These are phyloP conservation scores for Arenaria interpres DNA, from an alignment of 2,113 vertebrate genomes.

Conservation along the genomic window DNA sequence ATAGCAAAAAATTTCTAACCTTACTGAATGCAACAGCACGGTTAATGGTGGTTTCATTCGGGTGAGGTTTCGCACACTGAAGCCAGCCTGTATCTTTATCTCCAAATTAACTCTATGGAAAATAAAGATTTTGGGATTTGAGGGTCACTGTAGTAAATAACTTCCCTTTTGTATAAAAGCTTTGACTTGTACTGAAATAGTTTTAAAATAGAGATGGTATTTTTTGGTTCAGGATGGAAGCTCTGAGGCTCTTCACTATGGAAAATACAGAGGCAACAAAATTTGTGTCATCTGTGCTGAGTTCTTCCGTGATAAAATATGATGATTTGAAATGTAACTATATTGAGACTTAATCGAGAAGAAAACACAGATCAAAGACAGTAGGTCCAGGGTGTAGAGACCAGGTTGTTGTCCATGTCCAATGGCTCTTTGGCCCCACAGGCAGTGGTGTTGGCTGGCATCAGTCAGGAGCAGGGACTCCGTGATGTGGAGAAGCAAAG, in stretches of 20 bases:
- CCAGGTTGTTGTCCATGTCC: not conserved
- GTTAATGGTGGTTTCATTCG: not conserved
- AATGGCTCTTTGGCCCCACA: not conserved
- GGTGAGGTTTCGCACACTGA: not conserved
- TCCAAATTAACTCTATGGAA: not conserved
- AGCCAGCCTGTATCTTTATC: not conserved
- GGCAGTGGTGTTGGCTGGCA: not conserved
- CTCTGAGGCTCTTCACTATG: not conserved
- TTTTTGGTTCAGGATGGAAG: not conserved
- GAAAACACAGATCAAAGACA: not conserved
- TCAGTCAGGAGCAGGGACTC: not conserved
- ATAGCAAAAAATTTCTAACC: not conserved
- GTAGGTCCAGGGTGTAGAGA: not conserved
- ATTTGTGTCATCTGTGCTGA: not conserved
- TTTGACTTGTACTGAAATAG: not conserved
- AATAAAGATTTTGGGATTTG: not conserved
- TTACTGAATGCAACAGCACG: not conserved
- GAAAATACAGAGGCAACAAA: not conserved
- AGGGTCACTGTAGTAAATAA: not conserved
- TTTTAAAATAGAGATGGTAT: not conserved
- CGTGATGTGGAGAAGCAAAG: fast-evolving
- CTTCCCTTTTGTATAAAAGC: not conserved
- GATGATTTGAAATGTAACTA: not conserved
- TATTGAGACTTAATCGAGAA: not conserved
- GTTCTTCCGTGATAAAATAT: not conserved